These are phyloP conservation scores for Vidua macroura DNA, from an alignment of 2,113 vertebrate species.

Conservation along the genomic window DNA sequence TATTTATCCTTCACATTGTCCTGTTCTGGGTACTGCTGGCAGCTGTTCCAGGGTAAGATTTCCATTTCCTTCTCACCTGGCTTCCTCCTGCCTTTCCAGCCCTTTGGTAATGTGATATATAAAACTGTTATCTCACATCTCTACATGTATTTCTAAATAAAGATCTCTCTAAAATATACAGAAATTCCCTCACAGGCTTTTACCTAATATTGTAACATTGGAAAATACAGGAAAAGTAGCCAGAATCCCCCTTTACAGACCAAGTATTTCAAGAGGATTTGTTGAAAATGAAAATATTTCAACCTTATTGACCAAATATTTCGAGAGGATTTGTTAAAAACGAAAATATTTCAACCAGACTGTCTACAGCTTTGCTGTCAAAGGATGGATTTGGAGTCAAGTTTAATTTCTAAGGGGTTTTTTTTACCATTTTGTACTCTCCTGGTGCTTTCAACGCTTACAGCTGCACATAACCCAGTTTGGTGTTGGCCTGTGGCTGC, in stretches of 20 bases:
- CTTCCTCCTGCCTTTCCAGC: neutral
- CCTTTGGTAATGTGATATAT: fast-evolving
- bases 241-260: neutral
- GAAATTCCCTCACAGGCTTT: neutral
- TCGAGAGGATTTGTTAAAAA: neutral
- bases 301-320: neutral
- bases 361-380: neutral
- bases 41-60: neutral
- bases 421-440: neutral
- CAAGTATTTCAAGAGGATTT: neutral
- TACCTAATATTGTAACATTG: neutral
- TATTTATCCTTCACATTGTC: neutral
- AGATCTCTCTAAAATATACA: neutral
- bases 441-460: neutral
- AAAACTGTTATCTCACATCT: neutral
- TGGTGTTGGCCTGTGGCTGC: too few relatives aligned
- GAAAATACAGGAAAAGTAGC: neutral
- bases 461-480: fast-evolving
- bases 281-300: neutral
- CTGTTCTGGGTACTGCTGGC: neutral
- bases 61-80: neutral
- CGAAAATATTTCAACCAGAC: neutral
- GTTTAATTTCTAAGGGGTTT: neutral
- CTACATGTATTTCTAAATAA: neutral
- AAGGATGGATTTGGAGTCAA: neutral